phyloP scores from a whole-genome alignment of 2,113 vertebrate genomes.

The Myotis lucifugus region DNA sequence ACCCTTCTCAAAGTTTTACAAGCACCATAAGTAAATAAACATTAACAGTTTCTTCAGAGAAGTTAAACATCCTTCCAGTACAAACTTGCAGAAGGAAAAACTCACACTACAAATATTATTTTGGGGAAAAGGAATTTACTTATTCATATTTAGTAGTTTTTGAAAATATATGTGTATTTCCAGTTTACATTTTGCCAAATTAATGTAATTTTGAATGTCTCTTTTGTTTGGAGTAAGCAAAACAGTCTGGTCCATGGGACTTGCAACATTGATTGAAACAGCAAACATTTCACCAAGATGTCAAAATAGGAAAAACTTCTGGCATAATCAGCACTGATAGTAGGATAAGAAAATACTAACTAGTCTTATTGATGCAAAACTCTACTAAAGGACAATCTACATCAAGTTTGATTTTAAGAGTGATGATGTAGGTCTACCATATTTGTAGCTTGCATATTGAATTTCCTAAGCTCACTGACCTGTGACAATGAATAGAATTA shows the following conservation, averaged over 20 bases:
- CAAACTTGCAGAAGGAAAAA: conserved; percentile 75
- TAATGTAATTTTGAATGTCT: conserved; percentile 43
- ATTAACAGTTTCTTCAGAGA: conserved; percentile 74
- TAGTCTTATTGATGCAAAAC: conserved; percentile 25
- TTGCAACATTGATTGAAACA: conserved; percentile 64
- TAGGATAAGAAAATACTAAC: conserved; percentile 44
- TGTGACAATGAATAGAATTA: background rate
- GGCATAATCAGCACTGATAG: conserved; percentile 47
- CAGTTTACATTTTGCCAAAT: conserved; percentile 65
- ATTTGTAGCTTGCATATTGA: background rate
- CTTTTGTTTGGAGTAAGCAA: conserved; percentile 55
- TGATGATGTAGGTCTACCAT: background rate
- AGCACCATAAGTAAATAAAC: conserved; percentile 75
- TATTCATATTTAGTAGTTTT: conserved; percentile 52
- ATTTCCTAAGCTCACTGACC: background rate
- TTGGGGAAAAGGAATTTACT: conserved; percentile 67
- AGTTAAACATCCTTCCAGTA: conserved; percentile 77
- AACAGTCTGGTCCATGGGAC: conserved; percentile 1
- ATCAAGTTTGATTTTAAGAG: background rate
- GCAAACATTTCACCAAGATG: conserved; percentile 30
- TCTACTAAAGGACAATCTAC: background rate
- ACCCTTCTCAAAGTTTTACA: conserved; percentile 67
- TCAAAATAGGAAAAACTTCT: conserved; percentile 59
- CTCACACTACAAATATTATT: conserved; percentile 53
- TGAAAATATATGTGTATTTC: conserved; percentile 30